These are phyloP conservation scores for Phacellophora camtschatica DNA, from an alignment of 30 jellyfish, hydroid and myxozoan genomes.

Conservation along the genomic window DNA sequence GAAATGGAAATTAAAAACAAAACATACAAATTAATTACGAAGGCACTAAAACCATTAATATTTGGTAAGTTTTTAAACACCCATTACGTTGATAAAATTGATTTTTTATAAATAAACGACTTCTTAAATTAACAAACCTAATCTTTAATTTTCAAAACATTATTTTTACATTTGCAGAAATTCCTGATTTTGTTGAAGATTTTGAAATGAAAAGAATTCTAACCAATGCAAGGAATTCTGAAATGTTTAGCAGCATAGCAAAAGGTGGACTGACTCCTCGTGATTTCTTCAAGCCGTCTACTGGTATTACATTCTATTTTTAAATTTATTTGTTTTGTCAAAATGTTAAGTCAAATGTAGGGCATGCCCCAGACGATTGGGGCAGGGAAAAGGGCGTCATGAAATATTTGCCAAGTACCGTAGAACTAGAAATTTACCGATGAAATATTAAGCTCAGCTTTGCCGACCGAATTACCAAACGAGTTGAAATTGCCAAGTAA, in stretches of 20 bases:
- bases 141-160: too few relatives aligned
- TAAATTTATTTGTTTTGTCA: not conserved
- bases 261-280: slow-evolving; percentile 92
- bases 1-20: slow-evolving; percentile 30
- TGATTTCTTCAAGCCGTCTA: slow-evolving; percentile 81
- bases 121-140: too few relatives aligned
- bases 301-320: slow-evolving; percentile 12
- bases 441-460: too few relatives aligned
- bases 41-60: slow-evolving; percentile 76
- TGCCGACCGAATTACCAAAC: too few relatives aligned
- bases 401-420: too few relatives aligned
- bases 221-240: slow-evolving; percentile 71
- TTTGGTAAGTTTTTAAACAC: slow-evolving; percentile 80
- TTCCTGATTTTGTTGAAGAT: slow-evolving; percentile 72
- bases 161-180: slow-evolving; percentile 23
- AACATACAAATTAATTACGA: slow-evolving; percentile 48
- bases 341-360: too few relatives aligned
- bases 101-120: too few relatives aligned
- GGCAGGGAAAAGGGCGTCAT: too few relatives aligned
- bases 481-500: too few relatives aligned
- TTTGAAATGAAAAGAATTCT: slow-evolving; percentile 62
- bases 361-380: too few relatives aligned
- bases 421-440: too few relatives aligned
- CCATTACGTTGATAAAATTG: too few relatives aligned
- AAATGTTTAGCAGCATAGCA: slow-evolving; percentile 82